These are phyloP conservation scores for Psilanteris sp. DNA, from an alignment of 1,140 invertebrate genomes.

Conservation along the genomic window DNA sequence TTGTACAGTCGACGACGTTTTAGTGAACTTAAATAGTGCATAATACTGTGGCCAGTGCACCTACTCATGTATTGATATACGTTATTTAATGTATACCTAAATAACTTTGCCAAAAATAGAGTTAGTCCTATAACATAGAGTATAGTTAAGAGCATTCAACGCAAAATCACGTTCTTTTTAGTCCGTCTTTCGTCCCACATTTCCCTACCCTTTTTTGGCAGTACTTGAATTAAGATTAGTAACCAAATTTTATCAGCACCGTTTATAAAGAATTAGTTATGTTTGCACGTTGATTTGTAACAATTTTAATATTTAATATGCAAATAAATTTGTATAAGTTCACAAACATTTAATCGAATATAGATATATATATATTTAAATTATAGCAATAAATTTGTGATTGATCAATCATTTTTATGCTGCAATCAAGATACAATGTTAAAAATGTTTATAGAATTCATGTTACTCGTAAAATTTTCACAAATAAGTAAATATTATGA, in stretches of 20 bases:
- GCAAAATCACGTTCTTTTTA: slow-evolving; percentile 58
- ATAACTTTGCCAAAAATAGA: slow-evolving; percentile 81
- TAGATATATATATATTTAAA: too few relatives aligned
- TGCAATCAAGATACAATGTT: too few relatives aligned
- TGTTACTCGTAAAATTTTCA: too few relatives aligned
- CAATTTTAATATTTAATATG: too few relatives aligned
- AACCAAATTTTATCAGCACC: background rate
- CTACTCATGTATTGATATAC: slow-evolving; percentile 77
- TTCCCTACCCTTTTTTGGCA: slow-evolving; percentile 45
- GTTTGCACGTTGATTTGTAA: too few relatives aligned
- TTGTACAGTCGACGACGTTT: slow-evolving; percentile 72
- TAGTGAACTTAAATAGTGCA: slow-evolving; percentile 75
- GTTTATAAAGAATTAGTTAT: background rate
- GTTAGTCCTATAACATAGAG: slow-evolving; percentile 80
- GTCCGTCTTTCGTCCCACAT: slow-evolving; percentile 49
- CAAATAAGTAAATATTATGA: too few relatives aligned
- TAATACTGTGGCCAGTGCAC: slow-evolving; percentile 80
- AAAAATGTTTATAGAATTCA: too few relatives aligned
- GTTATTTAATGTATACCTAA: slow-evolving; percentile 79
- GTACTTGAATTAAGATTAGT: slow-evolving; percentile 7
- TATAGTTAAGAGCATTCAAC: slow-evolving; percentile 78
- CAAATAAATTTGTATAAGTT: too few relatives aligned
- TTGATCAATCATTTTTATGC: too few relatives aligned
- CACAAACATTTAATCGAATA: too few relatives aligned
- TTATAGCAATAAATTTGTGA: too few relatives aligned